Base-by-base conservation (phyloP, 2,888 invertebrate genomes). In the Pseudoips prasinana region DNA sequence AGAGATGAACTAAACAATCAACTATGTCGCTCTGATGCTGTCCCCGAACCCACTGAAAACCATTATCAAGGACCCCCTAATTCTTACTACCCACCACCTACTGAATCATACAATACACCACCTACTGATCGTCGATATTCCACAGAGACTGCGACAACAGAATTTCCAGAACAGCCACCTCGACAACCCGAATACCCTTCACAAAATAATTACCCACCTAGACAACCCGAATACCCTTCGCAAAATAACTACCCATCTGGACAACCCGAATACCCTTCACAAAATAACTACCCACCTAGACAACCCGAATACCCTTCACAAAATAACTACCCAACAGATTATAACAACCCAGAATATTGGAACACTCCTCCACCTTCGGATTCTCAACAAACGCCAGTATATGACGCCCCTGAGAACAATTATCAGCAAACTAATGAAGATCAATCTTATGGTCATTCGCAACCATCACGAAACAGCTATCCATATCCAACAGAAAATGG, bases 1-100 rank as follows among this genome's bases (percentile, higher is more conserved):
- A 70, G 49, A 36, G 83, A 86, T 41, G 64, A 69, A 22, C 64
- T 64, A 29, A 59, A 70, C 38, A 85, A 78, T 36, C 76, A 83
- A 29, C 48, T 87, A 7, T 88, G 87, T 42, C 73, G 73, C 10
- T 42, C 63, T 36, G 46, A 48, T 5, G 20, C 18, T 8, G 23
- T 23, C 23, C 24, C 19, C 7, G 35, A 10, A 25, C 18, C 28
- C 19, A 32, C 39, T 25, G 46, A 40, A 6, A 46, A 33, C 5
- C 33, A 25, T n/a, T 38, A 58, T 10, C 26, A 38, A 4, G 23
- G 35, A 20, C 26, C 40, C 25, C 39, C 45, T 1, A 32, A 42
- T n/a, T 11, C 26, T 8, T 26, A 39, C 30, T 33, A 45, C 14
- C 41, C 27, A 20, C 23, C 8, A 1, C 34, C 56, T 8, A 44